Evolutionary conservation across 2,113 vertebrate species (phyloP).

Genomic region (Lepisosteus osseus): DNA sequence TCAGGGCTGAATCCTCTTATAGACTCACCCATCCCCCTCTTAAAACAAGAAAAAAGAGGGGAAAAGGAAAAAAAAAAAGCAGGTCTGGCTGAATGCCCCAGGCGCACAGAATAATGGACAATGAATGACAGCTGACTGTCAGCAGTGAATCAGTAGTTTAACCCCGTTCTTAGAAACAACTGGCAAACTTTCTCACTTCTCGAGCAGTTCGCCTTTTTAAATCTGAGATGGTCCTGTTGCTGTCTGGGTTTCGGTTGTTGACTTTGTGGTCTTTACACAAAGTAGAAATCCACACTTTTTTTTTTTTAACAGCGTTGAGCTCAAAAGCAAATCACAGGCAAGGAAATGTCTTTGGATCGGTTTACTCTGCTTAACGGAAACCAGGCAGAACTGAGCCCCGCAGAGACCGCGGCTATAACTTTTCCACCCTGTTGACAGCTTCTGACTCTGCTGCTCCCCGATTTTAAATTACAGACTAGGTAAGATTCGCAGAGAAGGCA

Average conservation of each 20-base stretch:
- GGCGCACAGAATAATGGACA: conserved; percentile 70
- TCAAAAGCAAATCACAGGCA: conserved; percentile 8
- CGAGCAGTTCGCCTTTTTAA: not conserved
- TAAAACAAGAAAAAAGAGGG: conserved; percentile 43
- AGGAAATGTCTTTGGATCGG: conserved; percentile 3
- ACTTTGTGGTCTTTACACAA: not conserved
- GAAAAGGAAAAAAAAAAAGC: conserved; percentile 57
- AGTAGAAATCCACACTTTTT: not conserved
- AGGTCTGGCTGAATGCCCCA: conserved; percentile 69
- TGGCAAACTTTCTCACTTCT: not conserved
- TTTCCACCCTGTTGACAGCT: conserved; percentile 18
- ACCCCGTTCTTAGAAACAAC: not conserved
- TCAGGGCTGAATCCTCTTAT: conserved; percentile 79
- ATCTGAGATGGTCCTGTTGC: not conserved
- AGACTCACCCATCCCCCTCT: conserved; percentile 72
- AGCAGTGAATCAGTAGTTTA: conserved; percentile 17
- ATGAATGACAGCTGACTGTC: conserved; percentile 82
- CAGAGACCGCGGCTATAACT: not conserved
- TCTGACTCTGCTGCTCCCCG: conserved; percentile 3
- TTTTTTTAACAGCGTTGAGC: not conserved
- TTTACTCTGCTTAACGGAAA: conserved; percentile 28
- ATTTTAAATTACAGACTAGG: not conserved
- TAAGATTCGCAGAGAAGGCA: not conserved
- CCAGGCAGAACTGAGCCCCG: conserved; percentile 39
- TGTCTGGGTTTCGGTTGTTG: conserved; percentile 5